A percentile compares a stretch with the other conserved stretches of the same genome.
Conservation (phyloP, 2,113 vertebrate species). For the Lontra canadensis region DNA sequence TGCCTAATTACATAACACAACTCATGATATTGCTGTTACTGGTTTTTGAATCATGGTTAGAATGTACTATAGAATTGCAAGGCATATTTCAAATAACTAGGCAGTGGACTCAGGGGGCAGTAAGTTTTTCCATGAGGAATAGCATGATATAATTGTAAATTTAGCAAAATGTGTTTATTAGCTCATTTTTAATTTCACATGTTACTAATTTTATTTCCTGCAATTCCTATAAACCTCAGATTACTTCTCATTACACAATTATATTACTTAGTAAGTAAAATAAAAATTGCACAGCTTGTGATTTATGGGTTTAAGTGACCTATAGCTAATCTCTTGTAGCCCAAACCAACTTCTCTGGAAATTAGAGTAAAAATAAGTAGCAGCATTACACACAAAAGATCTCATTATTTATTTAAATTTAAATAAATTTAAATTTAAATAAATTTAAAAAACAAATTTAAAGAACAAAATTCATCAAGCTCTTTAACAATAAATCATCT, state of each 20-base stretch:
- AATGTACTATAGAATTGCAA: background rate
- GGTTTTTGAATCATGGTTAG: background rate
- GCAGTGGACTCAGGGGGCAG: background rate
- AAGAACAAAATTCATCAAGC: background rate
- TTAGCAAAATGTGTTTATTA: constrained; percentile 38
- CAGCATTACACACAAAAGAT: background rate
- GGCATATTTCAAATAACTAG: background rate
- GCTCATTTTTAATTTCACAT: constrained; percentile 65
- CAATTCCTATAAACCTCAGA: constrained; percentile 29
- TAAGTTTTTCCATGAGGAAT: background rate
- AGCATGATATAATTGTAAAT: constrained; percentile 2
- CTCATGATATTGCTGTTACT: background rate
- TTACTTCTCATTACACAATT: constrained; percentile 49
- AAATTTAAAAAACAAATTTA: too few relatives aligned
- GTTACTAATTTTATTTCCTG: constrained; percentile 56
- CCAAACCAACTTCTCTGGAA: background rate
- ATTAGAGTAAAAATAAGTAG: background rate
- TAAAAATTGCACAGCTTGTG: background rate
- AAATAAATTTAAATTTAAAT: too few relatives aligned
- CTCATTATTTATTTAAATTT: background rate
- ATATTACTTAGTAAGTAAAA: constrained; percentile 25
- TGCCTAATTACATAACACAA: background rate
- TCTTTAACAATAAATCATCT: background rate
- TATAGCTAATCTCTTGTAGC: background rate
- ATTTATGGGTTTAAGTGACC: background rate